These are phyloP conservation scores for Urocynchramus pylzowi DNA, from an alignment of 2,113 vertebrate species.

Conservation along the genomic window DNA sequence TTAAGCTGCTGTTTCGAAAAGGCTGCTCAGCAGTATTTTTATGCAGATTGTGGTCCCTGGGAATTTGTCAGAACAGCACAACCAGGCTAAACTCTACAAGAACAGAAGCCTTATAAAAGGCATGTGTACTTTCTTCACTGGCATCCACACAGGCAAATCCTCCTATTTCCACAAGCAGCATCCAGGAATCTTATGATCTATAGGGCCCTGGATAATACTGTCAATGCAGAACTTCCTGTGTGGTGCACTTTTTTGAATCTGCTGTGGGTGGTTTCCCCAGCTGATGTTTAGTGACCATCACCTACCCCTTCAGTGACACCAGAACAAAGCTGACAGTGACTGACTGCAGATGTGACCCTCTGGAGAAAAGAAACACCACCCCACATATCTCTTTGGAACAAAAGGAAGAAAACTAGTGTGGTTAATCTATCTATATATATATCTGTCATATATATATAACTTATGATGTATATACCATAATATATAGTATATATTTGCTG, in stretches of 20 bases:
- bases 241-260: neutral
- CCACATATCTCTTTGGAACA: neutral
- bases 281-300: neutral
- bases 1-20: neutral
- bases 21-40: neutral
- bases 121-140: neutral
- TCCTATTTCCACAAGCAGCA: neutral
- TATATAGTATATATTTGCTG: constrained; percentile 20
- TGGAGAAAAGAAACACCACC: neutral
- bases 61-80: neutral
- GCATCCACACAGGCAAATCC: neutral
- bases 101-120: neutral
- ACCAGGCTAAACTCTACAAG: neutral
- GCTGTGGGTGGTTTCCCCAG: neutral
- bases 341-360: neutral
- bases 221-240: neutral
- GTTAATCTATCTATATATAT: neutral
- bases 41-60: neutral
- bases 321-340: neutral
- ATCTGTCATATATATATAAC: neutral
- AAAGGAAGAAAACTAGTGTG: neutral
- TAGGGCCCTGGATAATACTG: neutral
- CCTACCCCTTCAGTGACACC: neutral
- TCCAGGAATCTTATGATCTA: neutral
- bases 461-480: neutral